Evolutionary conservation across 2,888 invertebrate species (phyloP).

Genomic region (Drosophila anceps): DNA sequence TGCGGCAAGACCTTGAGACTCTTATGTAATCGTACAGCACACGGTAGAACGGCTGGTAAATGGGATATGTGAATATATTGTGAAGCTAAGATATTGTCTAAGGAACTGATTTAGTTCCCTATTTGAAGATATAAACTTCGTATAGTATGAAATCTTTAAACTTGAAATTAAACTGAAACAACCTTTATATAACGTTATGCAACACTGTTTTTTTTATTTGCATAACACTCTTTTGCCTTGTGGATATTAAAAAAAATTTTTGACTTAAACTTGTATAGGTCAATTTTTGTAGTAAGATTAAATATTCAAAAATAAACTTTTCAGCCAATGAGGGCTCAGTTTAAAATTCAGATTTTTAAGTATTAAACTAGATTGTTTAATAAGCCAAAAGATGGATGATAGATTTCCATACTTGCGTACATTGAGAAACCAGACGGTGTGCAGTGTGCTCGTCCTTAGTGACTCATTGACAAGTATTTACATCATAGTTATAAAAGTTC

Average conservation of each 20-base stretch:
- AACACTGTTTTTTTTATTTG: too few relatives aligned
- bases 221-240: too few relatives aligned
- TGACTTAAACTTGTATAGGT: too few relatives aligned
- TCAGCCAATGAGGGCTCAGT: too few relatives aligned
- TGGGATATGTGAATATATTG: neutral
- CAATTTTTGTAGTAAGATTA: too few relatives aligned
- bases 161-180: too few relatives aligned
- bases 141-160: neutral
- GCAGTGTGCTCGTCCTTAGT: constrained; percentile 35
- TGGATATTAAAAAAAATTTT: too few relatives aligned
- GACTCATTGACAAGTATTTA: constrained; percentile 50
- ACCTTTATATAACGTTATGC: neutral
- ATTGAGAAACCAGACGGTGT: constrained; percentile 53
- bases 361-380: too few relatives aligned
- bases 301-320: too few relatives aligned
- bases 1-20: constrained; percentile 28
- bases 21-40: constrained; percentile 33
- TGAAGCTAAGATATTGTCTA: neutral
- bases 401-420: constrained; percentile 57
- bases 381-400: too few relatives aligned
- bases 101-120: neutral
- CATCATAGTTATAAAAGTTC: constrained; percentile 58
- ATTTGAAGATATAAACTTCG: neutral
- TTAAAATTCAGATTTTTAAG: too few relatives aligned
- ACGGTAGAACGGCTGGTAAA: constrained; percentile 2